phyloP scores from a whole-genome alignment of 2,888 invertebrate genomes.

The Celastrina argiolus region DNA sequence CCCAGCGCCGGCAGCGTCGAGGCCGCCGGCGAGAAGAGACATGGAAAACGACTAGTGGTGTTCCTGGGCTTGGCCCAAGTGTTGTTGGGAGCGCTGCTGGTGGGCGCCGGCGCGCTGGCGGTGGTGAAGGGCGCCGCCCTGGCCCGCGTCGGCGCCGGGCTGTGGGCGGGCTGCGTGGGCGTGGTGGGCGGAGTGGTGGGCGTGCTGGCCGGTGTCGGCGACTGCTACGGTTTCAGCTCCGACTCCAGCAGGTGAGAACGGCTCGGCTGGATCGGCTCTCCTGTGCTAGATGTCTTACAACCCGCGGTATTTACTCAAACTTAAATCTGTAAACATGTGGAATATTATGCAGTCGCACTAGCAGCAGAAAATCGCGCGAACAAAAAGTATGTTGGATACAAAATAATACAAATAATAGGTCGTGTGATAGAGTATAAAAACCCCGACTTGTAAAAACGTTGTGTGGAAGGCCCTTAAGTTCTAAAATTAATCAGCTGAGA shows the following conservation, averaged over 20 bases:
- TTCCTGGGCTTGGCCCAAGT: conserved; percentile 79
- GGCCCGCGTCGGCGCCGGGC: conserved; percentile 79
- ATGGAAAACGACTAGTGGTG: conserved; percentile 59
- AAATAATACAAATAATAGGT: no score
- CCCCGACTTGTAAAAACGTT: no score
- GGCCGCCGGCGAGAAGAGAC: conserved; percentile 52
- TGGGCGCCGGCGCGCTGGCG: conserved; percentile 80
- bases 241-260: conserved; percentile 50
- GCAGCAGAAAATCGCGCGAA: no score
- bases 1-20: conserved; percentile 64
- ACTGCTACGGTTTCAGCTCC: conserved; percentile 69
- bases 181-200: conserved; percentile 80
- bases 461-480: no score
- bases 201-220: conserved; percentile 78
- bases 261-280: background rate
- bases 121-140: conserved; percentile 79
- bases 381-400: no score
- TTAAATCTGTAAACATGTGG: no score
- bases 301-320: no score
- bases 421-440: no score
- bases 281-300: no score
- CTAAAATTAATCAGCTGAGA: no score
- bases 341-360: no score
- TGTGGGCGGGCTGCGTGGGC: conserved; percentile 82
- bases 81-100: conserved; percentile 79